These are phyloP conservation scores for Epiblema foenella DNA, from an alignment of 2,888 invertebrate genomes.

Conservation along the genomic window DNA sequence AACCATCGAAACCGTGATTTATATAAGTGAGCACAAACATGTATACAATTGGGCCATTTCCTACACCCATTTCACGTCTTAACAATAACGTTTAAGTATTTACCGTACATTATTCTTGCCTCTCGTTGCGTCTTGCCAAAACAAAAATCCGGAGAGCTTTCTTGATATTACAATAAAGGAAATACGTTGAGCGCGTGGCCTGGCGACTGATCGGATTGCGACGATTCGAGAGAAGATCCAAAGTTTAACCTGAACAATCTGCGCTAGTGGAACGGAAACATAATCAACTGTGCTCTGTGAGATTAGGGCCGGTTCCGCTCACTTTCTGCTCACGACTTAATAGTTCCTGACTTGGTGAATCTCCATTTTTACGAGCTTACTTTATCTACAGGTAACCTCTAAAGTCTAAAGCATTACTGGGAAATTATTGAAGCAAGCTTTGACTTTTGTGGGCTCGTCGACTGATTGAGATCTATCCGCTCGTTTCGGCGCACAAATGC, in stretches of 20 bases:
- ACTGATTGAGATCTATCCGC: too few species aligned
- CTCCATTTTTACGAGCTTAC: not conserved
- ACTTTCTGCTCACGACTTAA: conserved; percentile 7
- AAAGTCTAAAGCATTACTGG: not conserved
- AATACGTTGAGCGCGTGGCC: not conserved
- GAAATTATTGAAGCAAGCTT: not conserved
- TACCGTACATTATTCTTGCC: not conserved
- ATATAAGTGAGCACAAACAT: not conserved
- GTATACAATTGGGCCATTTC: not conserved
- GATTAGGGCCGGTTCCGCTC: not conserved
- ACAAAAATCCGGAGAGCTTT: conserved; percentile 9
- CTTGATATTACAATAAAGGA: conserved; percentile 19
- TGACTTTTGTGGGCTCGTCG: not conserved
- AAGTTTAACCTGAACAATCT: too few species aligned
- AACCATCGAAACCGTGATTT: not conserved
- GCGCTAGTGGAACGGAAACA: conserved; percentile 21
- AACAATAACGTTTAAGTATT: not conserved
- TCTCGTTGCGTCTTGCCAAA: conserved; percentile 20
- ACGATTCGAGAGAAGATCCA: conserved; percentile 8
- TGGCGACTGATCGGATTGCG: conserved; percentile 7
- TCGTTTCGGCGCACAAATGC: too few species aligned
- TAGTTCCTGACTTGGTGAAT: not conserved
- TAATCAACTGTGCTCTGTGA: conserved; percentile 23
- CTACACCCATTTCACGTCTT: not conserved
- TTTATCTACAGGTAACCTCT: too few species aligned